Evolutionary conservation across 1,140 invertebrate genomes (phyloP).

Genomic region (Philaenus spumarius): DNA sequence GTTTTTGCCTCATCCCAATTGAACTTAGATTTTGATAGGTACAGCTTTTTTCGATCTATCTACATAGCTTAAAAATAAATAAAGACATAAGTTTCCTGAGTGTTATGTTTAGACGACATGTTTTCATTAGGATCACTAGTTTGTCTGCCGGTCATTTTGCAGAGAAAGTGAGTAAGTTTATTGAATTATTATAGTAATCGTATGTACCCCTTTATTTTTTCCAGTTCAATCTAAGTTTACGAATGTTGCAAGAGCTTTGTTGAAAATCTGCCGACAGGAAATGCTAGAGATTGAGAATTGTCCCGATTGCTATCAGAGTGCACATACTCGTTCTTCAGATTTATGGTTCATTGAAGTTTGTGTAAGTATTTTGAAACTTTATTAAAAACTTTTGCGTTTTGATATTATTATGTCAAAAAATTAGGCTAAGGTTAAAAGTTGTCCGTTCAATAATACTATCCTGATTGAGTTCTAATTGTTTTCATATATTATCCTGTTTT

Average conservation of each 20-base stretch:
- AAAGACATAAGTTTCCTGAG: too few species aligned
- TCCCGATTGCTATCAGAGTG: conserved; percentile 82
- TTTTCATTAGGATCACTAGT: too few species aligned
- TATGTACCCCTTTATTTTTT: conserved; percentile 30
- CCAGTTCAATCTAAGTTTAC: conserved; percentile 69
- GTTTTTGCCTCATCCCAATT: too few species aligned
- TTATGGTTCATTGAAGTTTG: conserved; percentile 90
- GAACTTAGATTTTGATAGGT: too few species aligned
- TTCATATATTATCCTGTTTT: neutral
- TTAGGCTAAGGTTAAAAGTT: neutral
- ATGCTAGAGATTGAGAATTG: conserved; percentile 90
- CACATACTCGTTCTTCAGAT: conserved; percentile 66
- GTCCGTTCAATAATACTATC: neutral
- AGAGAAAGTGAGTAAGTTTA: too few species aligned
- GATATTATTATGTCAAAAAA: neutral
- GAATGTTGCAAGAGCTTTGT: conserved; percentile 64
- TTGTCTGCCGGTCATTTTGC: too few species aligned
- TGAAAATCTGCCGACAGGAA: conserved; percentile 79
- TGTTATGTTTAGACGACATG: too few species aligned
- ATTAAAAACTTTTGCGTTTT: neutral
- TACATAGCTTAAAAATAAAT: too few species aligned
- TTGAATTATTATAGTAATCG: too few species aligned
- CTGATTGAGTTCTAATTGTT: neutral
- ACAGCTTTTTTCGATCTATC: too few species aligned
- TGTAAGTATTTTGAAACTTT: conserved; percentile 48